Percentiles rank a stretch among this genome's conserved stretches.
Conservation (phyloP, 2,113 vertebrate genomes). For the Cariama cristata region DNA sequence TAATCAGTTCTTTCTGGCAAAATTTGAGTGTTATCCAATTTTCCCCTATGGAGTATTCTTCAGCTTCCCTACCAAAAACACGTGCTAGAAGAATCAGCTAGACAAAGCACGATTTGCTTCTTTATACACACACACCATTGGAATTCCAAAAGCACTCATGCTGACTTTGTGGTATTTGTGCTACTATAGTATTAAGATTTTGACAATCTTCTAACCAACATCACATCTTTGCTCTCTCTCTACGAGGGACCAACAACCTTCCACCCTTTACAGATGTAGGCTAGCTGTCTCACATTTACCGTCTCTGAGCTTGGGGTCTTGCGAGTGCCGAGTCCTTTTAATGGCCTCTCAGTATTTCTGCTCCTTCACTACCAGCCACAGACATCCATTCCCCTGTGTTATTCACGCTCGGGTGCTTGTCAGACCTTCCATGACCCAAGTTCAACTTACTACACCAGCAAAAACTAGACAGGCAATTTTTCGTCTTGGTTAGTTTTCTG, state of each 20-base stretch:
- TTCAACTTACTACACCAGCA: neutral
- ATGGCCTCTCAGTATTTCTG: neutral
- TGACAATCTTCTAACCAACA: neutral
- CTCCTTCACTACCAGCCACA: neutral
- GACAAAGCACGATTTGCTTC: neutral
- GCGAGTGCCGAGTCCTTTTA: neutral
- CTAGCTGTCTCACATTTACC: neutral
- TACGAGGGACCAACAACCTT: neutral
- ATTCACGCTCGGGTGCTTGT: rapidly evolving
- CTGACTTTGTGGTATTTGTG: slow-evolving; percentile 23
- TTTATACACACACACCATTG: neutral
- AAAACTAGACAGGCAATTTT: neutral
- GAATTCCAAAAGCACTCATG: neutral
- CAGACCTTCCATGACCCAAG: neutral
- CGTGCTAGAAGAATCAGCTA: neutral
- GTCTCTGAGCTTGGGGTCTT: neutral
- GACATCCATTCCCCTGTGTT: neutral
- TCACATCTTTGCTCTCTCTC: neutral
- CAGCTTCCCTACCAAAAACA: slow-evolving; percentile 11
- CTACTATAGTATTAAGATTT: neutral
- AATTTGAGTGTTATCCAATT: neutral
- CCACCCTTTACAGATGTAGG: neutral
- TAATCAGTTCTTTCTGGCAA: slow-evolving; percentile 27
- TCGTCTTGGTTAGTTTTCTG: neutral
- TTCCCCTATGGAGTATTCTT: slow-evolving; percentile 13